A percentile compares a stretch with the other conserved stretches of the same genome.
These are phyloP conservation scores for Tetranychus truncatus DNA, from an alignment of 2,888 invertebrate genomes.

Conservation along the genomic window DNA sequence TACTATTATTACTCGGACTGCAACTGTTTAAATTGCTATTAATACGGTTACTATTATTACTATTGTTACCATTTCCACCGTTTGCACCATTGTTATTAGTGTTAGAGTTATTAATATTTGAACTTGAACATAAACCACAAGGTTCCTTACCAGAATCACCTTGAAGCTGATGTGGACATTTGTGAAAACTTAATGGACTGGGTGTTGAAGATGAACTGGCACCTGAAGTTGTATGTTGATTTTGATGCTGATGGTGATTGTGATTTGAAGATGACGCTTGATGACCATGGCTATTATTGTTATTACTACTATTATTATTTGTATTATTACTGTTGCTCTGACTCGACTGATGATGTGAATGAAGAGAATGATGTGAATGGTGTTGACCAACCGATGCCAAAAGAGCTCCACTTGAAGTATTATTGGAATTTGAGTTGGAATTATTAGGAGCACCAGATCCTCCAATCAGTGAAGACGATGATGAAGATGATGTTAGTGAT, in stretches of 20 bases:
- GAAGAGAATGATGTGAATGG: neutral
- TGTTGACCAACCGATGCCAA: neutral
- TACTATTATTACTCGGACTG: neutral
- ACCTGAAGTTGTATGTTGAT: conserved; percentile 1
- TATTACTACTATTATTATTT: conserved; percentile 16
- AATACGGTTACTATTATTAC: neutral
- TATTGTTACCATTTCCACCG: neutral
- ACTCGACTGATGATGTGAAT: conserved; percentile 12
- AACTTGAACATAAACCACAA: neutral
- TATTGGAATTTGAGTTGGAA: neutral
- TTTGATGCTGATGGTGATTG: conserved; percentile 16
- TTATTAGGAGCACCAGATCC: too few relatives aligned
- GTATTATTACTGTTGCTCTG: conserved; percentile 4
- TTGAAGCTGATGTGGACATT: neutral
- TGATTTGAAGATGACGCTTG: conserved; percentile 6
- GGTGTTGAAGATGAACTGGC: neutral
- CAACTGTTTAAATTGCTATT: too few relatives aligned
- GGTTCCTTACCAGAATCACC: neutral
- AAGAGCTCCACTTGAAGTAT: conserved; percentile 18
- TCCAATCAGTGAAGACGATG: too few relatives aligned
- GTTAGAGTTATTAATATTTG: neutral
- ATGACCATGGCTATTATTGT: conserved; percentile 22
- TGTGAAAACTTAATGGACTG: neutral
- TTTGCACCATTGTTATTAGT: neutral
- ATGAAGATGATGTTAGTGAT: neutral